phyloP scores from a whole-genome alignment of 2,113 vertebrate species.

The Cyphomyrus plagiostoma region DNA sequence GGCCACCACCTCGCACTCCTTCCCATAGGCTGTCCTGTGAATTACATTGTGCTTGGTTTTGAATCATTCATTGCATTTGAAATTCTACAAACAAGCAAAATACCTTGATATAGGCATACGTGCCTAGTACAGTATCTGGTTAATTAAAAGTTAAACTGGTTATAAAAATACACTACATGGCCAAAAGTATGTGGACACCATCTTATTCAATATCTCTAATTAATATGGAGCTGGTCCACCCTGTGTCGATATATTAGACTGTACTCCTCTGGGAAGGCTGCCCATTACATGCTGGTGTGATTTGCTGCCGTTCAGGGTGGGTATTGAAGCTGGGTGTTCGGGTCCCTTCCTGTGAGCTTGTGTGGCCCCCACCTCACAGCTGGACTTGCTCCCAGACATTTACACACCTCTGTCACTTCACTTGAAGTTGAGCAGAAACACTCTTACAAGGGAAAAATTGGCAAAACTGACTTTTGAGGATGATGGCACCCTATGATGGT shows the following conservation, averaged over 20 bases:
- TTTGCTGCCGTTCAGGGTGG: neutral
- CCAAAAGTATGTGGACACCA: neutral
- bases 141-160: neutral
- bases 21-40: constrained; percentile 74
- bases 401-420: neutral
- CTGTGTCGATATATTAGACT: neutral
- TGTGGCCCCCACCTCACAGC: neutral
- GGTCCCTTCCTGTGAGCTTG: neutral
- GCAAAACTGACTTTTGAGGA: neutral
- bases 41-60: constrained; percentile 24
- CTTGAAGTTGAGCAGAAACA: neutral
- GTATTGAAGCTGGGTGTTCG: neutral
- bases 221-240: neutral
- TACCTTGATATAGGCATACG: neutral
- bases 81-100: neutral
- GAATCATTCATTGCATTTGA: neutral
- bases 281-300: neutral
- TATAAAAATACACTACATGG: neutral
- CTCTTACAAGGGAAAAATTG: neutral
- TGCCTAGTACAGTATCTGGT: neutral
- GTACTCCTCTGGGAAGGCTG: neutral
- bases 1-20: constrained; percentile 74
- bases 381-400: neutral
- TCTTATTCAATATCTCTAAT: neutral
- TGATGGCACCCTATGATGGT: neutral